Evolutionary conservation across 2,113 vertebrate species (phyloP).

Genomic region (Apistogramma diplotaenia): DNA sequence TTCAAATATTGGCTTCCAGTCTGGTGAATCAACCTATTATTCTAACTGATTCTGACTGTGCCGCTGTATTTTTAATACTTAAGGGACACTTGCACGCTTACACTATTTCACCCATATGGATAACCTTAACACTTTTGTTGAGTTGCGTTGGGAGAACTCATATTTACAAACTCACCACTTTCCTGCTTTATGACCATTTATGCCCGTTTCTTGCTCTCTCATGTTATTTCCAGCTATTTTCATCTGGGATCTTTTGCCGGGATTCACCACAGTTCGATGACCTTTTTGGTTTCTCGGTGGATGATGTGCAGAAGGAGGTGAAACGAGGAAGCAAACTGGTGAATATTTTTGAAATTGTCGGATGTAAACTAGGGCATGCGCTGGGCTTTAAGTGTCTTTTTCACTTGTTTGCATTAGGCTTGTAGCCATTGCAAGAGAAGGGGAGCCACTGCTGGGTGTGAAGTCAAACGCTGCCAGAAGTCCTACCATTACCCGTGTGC

Average conservation of each 20-base stretch:
- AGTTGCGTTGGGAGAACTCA: background rate
- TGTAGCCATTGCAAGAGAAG: slow-evolving; percentile 48
- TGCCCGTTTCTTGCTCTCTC: background rate
- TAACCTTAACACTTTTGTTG: background rate
- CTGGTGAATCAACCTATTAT: background rate
- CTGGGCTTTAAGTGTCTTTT: background rate
- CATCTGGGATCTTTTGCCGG: slow-evolving; percentile 63
- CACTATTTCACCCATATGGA: too few species aligned
- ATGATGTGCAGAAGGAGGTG: slow-evolving; percentile 60
- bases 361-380: background rate
- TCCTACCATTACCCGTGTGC: slow-evolving; percentile 79
- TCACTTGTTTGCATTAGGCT: slow-evolving; percentile 9
- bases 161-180: background rate
- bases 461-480: slow-evolving; percentile 57
- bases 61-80: background rate
- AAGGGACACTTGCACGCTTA: background rate
- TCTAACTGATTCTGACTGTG: background rate
- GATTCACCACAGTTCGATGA: slow-evolving; percentile 57
- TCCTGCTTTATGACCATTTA: background rate
- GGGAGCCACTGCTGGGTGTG: slow-evolving; percentile 76
- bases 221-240: slow-evolving; percentile 63
- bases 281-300: slow-evolving; percentile 69
- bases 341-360: background rate
- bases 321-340: slow-evolving; percentile 70
- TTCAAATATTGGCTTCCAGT: background rate